These are phyloP conservation scores for Microcaecilia unicolor DNA, from an alignment of 2,797 vertebrate genomes.

Conservation along the genomic window DNA sequence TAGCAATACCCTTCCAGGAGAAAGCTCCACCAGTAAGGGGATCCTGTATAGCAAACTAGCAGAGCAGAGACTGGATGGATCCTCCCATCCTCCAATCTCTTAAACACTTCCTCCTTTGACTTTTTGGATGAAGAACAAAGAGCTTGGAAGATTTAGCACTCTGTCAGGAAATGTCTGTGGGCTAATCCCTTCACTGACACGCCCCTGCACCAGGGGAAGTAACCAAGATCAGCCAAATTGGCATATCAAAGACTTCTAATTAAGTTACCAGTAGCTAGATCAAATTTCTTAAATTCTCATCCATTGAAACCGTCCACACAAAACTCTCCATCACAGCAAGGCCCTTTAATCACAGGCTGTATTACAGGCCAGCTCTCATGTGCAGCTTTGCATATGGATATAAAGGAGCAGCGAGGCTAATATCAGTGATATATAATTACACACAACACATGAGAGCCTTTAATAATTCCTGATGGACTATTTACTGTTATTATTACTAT, in stretches of 20 bases:
- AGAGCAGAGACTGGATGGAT: constrained; percentile 18
- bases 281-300: constrained; percentile 42
- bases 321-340: constrained; percentile 22
- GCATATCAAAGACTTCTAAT: constrained; percentile 51
- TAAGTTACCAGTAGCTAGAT: constrained; percentile 40
- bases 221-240: constrained; percentile 43
- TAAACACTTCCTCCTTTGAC: constrained; percentile 26
- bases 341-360: neutral
- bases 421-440: too few relatives aligned
- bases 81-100: constrained; percentile 13
- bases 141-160: constrained; percentile 33
- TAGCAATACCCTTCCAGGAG: constrained; percentile 26
- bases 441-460: too few relatives aligned
- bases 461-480: too few relatives aligned
- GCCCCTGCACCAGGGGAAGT: constrained; percentile 40
- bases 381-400: too few relatives aligned
- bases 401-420: too few relatives aligned
- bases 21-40: constrained; percentile 14
- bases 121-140: constrained; percentile 48
- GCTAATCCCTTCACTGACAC: constrained; percentile 48
- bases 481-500: too few relatives aligned
- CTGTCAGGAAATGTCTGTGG: constrained; percentile 48
- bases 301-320: constrained; percentile 4
- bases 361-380: too few relatives aligned
- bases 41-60: constrained; percentile 33